phyloP scores from a whole-genome alignment of 2,888 invertebrate species.

The Elysia crispata region DNA sequence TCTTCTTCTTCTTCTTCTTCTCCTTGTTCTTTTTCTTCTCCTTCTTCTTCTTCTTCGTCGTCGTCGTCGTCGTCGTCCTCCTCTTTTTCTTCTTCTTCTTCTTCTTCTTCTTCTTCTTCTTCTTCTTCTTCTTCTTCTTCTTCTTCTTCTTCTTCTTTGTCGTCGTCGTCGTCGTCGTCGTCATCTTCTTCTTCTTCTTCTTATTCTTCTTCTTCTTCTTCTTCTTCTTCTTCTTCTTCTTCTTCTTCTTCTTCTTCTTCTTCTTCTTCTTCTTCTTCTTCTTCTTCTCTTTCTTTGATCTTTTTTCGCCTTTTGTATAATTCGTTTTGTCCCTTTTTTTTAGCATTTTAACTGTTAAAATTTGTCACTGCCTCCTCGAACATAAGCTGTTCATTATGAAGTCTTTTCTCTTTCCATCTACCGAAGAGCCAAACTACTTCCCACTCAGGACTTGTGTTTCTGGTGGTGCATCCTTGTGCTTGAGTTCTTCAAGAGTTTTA shows the following conservation, averaged over 20 bases:
- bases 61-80: neutral
- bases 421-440: no score
- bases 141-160: neutral
- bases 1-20: neutral
- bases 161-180: neutral
- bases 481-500: no score
- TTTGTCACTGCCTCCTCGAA: no score
- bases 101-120: constrained; percentile 31
- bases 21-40: neutral
- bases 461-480: no score
- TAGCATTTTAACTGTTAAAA: no score
- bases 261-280: neutral
- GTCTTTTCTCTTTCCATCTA: no score
- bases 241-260: neutral
- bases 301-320: neutral
- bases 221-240: neutral
- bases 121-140: constrained; percentile 25
- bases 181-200: constrained; percentile 5
- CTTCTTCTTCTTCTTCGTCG: neutral
- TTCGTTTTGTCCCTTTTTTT: no score
- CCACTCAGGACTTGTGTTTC: no score
- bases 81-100: constrained; percentile 11
- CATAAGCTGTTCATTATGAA: no score
- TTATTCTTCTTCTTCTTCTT: neutral
- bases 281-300: neutral